phyloP scores from a whole-genome alignment of 1,140 invertebrate genomes.

The Calliopsis andreniformis region DNA sequence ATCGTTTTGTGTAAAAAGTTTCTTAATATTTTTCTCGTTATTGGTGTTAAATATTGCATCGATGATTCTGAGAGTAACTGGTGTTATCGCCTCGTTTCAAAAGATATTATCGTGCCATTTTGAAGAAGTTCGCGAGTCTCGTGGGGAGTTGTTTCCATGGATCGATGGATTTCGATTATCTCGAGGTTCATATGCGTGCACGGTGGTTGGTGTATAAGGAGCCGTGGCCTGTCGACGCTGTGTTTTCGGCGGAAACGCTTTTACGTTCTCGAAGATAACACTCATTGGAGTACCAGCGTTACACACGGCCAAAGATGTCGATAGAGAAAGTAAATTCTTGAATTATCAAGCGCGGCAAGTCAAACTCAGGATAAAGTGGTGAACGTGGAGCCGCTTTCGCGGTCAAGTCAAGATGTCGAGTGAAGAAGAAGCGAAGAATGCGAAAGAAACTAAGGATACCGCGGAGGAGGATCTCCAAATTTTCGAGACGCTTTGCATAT shows the following conservation, averaged over 20 bases:
- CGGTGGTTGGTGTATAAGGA: background rate
- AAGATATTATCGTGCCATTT: too few relatives aligned
- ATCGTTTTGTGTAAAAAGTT: too few relatives aligned
- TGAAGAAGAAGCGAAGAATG: conserved; percentile 1
- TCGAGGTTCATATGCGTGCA: background rate
- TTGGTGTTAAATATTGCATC: too few relatives aligned
- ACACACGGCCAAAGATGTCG: background rate
- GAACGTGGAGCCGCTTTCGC: background rate
- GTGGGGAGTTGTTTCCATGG: conserved; percentile 23
- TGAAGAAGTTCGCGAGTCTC: too few relatives aligned
- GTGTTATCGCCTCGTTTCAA: too few relatives aligned
- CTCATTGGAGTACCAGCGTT: background rate
- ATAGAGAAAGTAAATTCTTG: background rate
- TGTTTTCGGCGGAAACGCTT: conserved; percentile 19
- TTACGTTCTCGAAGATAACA: background rate
- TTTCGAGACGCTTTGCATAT: conserved; percentile 84
- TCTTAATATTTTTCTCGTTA: too few relatives aligned
- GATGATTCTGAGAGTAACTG: too few relatives aligned
- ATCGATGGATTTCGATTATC: conserved; percentile 61
- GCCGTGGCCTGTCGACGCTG: conserved; percentile 31
- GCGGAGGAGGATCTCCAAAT: conserved; percentile 86
- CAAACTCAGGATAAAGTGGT: background rate
- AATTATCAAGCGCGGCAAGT: background rate
- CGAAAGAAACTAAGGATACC: conserved; percentile 72
- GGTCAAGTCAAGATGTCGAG: conserved; percentile 18